phyloP scores from a whole-genome alignment of 2,888 invertebrate genomes.

The Julus scanicus region DNA sequence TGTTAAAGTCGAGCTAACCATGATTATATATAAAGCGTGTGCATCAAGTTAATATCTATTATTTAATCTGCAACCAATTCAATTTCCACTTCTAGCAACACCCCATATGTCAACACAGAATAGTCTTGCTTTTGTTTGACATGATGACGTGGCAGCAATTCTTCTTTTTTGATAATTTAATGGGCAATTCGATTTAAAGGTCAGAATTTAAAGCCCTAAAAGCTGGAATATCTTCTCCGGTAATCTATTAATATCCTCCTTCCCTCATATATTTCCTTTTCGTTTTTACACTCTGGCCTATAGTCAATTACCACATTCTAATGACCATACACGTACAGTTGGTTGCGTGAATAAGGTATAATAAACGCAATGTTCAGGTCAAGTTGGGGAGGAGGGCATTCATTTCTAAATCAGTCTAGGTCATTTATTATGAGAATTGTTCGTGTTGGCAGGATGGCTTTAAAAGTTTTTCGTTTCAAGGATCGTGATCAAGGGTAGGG shows the following conservation, averaged over 20 bases:
- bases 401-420: neutral
- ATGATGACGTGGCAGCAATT: neutral
- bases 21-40: too few relatives aligned
- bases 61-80: slow-evolving; percentile 33
- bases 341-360: neutral
- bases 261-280: too few relatives aligned
- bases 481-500: neutral
- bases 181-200: neutral
- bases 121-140: neutral
- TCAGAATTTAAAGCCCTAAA: neutral
- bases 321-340: neutral
- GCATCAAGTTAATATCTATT: neutral
- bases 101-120: neutral
- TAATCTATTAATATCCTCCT: neutral
- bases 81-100: neutral
- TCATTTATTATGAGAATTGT: neutral
- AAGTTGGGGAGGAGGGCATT: neutral
- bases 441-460: neutral
- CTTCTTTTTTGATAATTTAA: neutral
- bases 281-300: neutral
- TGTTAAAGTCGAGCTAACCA: too few relatives aligned
- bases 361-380: neutral
- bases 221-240: neutral
- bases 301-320: neutral
- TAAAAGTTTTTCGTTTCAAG: neutral